Conservation (phyloP, 2,797 vertebrate genomes). For the Cephalopachus bancanus region DNA sequence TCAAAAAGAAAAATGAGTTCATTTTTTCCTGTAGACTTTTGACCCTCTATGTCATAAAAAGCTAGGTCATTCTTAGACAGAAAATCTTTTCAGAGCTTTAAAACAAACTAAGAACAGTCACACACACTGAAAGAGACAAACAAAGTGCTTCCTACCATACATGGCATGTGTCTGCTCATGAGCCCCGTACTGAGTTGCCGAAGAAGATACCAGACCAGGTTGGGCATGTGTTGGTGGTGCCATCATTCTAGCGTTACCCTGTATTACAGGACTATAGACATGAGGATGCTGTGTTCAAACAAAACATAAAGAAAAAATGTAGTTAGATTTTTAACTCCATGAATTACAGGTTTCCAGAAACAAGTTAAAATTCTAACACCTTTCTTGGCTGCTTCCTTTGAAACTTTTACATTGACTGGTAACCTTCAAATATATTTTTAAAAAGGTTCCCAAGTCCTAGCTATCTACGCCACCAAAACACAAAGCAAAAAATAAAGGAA, state of each 20-base stretch:
- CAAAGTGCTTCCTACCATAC: conserved; percentile 95
- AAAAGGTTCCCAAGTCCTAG: conserved; percentile 26
- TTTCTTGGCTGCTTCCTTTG: background rate
- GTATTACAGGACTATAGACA: conserved; percentile 98
- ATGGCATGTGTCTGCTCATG: conserved; percentile 99
- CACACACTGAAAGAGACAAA: conserved; percentile 85
- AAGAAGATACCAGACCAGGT: conserved; percentile 95
- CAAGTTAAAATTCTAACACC: background rate
- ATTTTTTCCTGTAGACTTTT: conserved; percentile 53
- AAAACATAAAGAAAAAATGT: conserved; percentile 67
- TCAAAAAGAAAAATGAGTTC: background rate
- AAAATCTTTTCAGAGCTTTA: conserved; percentile 67
- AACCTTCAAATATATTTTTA: background rate
- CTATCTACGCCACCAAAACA: background rate
- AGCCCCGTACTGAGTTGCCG: conserved; percentile 95
- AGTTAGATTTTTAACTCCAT: conserved; percentile 46
- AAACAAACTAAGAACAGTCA: conserved; percentile 72
- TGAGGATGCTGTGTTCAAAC: conserved; percentile 94
- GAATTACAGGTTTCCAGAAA: conserved; percentile 58
- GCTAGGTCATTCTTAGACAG: conserved; percentile 46
- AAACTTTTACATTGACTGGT: background rate
- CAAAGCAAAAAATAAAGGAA: conserved; percentile 12
- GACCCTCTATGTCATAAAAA: conserved; percentile 39
- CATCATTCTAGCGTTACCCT: conserved; percentile 97
- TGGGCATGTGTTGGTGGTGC: conserved; percentile 95